phyloP scores from a whole-genome alignment of 2,888 invertebrate species.

The Dascillus cervinus region DNA sequence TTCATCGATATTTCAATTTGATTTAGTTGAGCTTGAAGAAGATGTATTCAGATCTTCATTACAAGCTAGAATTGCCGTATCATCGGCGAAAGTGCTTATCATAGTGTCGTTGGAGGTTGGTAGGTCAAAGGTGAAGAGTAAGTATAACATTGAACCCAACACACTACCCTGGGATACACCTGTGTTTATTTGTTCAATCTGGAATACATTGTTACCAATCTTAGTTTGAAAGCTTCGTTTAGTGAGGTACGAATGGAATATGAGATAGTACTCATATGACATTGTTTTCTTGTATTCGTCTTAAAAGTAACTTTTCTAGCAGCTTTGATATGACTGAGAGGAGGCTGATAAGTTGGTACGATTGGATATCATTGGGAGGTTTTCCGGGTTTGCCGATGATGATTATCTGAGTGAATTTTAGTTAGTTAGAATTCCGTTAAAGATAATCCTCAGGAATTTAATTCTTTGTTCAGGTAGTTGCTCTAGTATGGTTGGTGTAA shows the following conservation, averaged over 20 bases:
- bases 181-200: conserved; percentile 1
- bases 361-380: conserved; percentile 4
- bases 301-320: too few relatives aligned
- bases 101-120: too few relatives aligned
- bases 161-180: conserved; percentile 2
- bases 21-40: too few relatives aligned
- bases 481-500: too few relatives aligned
- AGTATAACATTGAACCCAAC: too few relatives aligned
- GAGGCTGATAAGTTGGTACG: conserved; percentile 2
- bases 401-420: conserved; percentile 1
- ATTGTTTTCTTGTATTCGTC: conserved; percentile 2
- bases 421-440: conserved; percentile 2
- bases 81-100: too few relatives aligned
- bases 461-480: conserved; percentile 2
- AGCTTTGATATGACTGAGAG: conserved; percentile 1
- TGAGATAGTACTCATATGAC: neutral
- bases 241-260: conserved; percentile 3
- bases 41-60: too few relatives aligned
- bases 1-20: neutral
- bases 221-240: too few relatives aligned
- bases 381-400: conserved; percentile 1
- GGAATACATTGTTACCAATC: conserved; percentile 3
- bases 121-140: too few relatives aligned
- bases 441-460: conserved; percentile 3
- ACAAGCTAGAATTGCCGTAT: too few relatives aligned